Evolutionary conservation across 2,797 vertebrate species (phyloP).

Genomic region (Parauchenoglanis ngamensis): DNA sequence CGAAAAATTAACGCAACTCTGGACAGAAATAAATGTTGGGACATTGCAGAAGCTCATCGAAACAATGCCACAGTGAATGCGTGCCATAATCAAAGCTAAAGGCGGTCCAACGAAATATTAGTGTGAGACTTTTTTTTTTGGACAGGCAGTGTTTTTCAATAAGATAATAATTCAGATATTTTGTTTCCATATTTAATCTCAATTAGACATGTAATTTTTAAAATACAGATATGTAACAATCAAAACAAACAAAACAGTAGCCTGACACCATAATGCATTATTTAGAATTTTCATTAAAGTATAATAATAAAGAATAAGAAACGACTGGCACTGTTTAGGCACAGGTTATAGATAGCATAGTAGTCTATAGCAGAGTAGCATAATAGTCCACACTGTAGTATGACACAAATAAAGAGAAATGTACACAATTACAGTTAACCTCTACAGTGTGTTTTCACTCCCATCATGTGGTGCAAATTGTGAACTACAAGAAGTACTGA

Average conservation of each 20-base stretch:
- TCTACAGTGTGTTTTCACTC: slow-evolving; percentile 14
- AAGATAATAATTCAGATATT: neutral
- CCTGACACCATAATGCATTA: neutral
- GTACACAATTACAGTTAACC: neutral
- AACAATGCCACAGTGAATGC: too few species aligned
- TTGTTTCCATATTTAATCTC: neutral
- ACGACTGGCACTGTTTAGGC: neutral
- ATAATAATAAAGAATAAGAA: neutral
- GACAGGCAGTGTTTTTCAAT: too few species aligned
- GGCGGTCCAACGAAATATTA: too few species aligned
- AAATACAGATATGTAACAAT: neutral
- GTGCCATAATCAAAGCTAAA: too few species aligned
- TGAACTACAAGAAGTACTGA: neutral
- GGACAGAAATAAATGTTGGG: too few species aligned
- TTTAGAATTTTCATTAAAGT: neutral
- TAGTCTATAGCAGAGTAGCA: too few species aligned
- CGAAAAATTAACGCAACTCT: too few species aligned
- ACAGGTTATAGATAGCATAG: neutral
- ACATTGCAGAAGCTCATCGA: too few species aligned
- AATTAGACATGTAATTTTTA: neutral
- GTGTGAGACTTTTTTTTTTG: too few species aligned
- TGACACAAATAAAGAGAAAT: neutral
- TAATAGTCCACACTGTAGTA: neutral
- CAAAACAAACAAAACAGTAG: neutral
- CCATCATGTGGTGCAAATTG: neutral